Base-by-base conservation (phyloP, 1,140 invertebrate species). In the Ctenoplectra terminalis region DNA sequence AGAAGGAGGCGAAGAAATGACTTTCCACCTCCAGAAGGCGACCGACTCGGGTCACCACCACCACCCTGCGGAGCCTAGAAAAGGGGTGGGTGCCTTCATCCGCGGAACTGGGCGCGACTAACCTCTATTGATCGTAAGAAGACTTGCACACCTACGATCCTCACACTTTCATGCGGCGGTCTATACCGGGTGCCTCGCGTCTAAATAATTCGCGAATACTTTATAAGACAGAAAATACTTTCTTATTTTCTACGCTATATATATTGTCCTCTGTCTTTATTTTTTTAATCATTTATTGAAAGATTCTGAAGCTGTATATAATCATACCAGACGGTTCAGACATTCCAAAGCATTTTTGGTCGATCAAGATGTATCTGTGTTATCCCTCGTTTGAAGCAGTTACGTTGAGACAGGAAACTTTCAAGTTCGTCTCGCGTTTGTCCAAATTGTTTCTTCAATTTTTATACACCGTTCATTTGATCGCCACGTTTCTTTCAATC, bases 121-220 rank as follows among this genome's bases (percentile, higher is more conserved):
- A 91, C 90, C 89, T 90, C 88, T 91, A 91, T 91, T 86, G 90
- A 91, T 91, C 90, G 90, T 90, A 90, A 91, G 89, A 90, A 91
- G 89, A 83, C 88, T 90, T 90, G 76, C 88, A 90, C 90, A 90
- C 85, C 88, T 90, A 90, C 86, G 84, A 85, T 89, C 79, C 89
- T 90, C 86, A 89, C 90, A 88, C 85, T 90, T 89, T 84, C 83
- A 88, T 81, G 82, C 56, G 37, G 64, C 58, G 31, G 48, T 64
- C 50, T 69, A 75, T 89, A 90, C 87, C 79, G 88, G 88, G 88
- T 90, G 87, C 72, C 81, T 70, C 72, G 34, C 52, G 67, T 48
- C 60, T 77, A 83, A 87, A 87, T 86, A 87, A 86, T 74, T 74
- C 67, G 50, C 66, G 54, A 15, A 50, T n/a, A 20, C 11, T 48